Percentiles rank a stretch among this genome's conserved stretches.
These are phyloP conservation scores for Lytechinus variegatus DNA, from an alignment of 35 echinoderm and acorn worm genomes.

Conservation along the genomic window DNA sequence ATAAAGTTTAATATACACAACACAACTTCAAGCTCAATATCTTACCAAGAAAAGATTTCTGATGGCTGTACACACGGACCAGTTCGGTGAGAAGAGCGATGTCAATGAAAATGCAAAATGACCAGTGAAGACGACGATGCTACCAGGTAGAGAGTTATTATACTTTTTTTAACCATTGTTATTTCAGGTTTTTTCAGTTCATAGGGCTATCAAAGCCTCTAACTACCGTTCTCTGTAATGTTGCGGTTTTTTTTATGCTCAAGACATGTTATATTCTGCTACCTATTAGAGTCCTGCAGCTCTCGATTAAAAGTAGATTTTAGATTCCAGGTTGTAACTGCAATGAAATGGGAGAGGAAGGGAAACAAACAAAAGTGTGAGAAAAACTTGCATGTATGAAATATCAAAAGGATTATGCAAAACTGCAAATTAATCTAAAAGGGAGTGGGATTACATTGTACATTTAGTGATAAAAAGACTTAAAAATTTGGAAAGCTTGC, in stretches of 20 bases:
- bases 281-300: background rate
- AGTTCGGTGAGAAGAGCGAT: slow-evolving; percentile 50
- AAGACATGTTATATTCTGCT: background rate
- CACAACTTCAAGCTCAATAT: background rate
- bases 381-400: too few species aligned
- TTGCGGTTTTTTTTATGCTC: background rate
- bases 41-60: slow-evolving; percentile 67
- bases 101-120: slow-evolving; percentile 21
- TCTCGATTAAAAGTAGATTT: background rate
- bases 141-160: slow-evolving; percentile 5
- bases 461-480: background rate
- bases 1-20: too few species aligned
- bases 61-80: slow-evolving; percentile 37
- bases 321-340: background rate
- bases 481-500: too few species aligned
- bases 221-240: background rate
- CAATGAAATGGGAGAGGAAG: background rate
- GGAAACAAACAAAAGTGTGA: too few species aligned
- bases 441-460: background rate
- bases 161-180: slow-evolving; percentile 41
- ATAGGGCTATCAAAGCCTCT: background rate
- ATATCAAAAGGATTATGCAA: background rate
- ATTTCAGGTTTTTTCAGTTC: background rate
- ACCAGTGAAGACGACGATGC: slow-evolving; percentile 39
- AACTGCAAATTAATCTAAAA: background rate